A percentile compares a stretch with the other conserved stretches of the same genome.
Conservation (phyloP, 2,113 vertebrate genomes). For the Ranitomeya imitator region DNA sequence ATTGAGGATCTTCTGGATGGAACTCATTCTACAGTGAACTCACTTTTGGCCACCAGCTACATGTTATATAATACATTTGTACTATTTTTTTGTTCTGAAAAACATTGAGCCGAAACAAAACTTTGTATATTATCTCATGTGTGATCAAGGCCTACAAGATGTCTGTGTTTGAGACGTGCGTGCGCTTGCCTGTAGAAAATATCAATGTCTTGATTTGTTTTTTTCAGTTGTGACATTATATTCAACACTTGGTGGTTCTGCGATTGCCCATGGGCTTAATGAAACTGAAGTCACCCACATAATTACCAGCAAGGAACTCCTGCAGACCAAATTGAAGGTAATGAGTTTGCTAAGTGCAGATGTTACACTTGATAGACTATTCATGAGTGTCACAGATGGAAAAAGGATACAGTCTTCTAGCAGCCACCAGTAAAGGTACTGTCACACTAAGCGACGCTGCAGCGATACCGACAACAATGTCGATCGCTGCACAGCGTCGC, state of each 20-base stretch:
- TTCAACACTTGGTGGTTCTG: conserved; percentile 89
- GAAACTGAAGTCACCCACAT: conserved; percentile 92
- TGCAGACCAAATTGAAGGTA: conserved; percentile 92
- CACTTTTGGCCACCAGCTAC: too few relatives aligned
- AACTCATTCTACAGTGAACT: too few relatives aligned
- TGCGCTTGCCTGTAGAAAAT: background rate
- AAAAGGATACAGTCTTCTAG: too few relatives aligned
- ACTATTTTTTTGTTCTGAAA: too few relatives aligned
- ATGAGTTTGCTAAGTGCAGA: background rate
- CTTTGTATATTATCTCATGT: background rate
- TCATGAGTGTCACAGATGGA: too few relatives aligned
- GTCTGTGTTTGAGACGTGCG: background rate
- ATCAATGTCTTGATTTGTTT: conserved; percentile 26
- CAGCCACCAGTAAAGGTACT: too few relatives aligned
- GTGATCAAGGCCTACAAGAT: background rate
- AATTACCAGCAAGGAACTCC: conserved; percentile 90
- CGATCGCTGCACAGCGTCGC: too few relatives aligned
- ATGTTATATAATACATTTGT: too few relatives aligned
- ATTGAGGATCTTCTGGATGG: too few relatives aligned
- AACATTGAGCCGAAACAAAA: too few relatives aligned
- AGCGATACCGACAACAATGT: too few relatives aligned
- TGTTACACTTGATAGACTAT: background rate
- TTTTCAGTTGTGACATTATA: conserved; percentile 90
- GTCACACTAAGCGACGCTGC: too few relatives aligned
- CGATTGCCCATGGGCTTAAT: conserved; percentile 88